These are phyloP conservation scores for Cabera pusaria DNA, from an alignment of 2,888 invertebrate genomes.

Conservation along the genomic window DNA sequence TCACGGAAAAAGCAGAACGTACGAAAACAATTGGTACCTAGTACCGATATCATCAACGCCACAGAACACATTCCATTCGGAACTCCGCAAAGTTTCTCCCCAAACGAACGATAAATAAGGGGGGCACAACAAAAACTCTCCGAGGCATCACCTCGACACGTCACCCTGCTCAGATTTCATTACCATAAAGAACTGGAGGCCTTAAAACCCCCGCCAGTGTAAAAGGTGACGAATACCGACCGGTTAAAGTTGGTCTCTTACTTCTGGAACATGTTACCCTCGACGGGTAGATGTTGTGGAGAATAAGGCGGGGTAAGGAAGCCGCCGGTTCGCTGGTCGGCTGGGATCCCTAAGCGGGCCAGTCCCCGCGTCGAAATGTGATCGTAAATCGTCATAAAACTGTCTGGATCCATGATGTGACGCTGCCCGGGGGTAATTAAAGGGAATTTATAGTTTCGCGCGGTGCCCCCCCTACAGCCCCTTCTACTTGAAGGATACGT, in stretches of 20 bases:
- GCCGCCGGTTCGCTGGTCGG: conserved; percentile 47
- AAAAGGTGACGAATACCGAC: conserved; percentile 78
- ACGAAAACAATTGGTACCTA: conserved; percentile 50
- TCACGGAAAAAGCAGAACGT: conserved; percentile 50
- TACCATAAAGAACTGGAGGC: conserved; percentile 83
- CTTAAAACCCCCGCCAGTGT: conserved; percentile 81
- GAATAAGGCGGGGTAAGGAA: conserved; percentile 40
- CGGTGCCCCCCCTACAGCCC: conserved; percentile 36
- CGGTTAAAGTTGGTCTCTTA: conserved; percentile 42
- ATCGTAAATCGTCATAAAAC: conserved; percentile 86
- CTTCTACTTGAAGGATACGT: conserved; percentile 36
- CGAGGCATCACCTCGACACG: conserved; percentile 79
- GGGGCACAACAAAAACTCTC: conserved; percentile 80
- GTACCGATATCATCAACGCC: conserved; percentile 61
- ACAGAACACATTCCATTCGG: conserved; percentile 72
- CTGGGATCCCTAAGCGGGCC: conserved; percentile 65
- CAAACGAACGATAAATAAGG: conserved; percentile 80
- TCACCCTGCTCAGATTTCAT: conserved; percentile 84
- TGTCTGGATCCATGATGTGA: conserved; percentile 89
- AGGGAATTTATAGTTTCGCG: conserved; percentile 83
- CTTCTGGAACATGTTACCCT: conserved; percentile 33
- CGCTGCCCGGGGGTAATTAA: conserved; percentile 85
- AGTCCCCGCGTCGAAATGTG: conserved; percentile 82
- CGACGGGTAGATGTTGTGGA: conserved; percentile 19
- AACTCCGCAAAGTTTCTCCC: conserved; percentile 68